These are phyloP conservation scores for Holacanthus passer DNA, from an alignment of 2,113 vertebrate genomes.

Conservation along the genomic window DNA sequence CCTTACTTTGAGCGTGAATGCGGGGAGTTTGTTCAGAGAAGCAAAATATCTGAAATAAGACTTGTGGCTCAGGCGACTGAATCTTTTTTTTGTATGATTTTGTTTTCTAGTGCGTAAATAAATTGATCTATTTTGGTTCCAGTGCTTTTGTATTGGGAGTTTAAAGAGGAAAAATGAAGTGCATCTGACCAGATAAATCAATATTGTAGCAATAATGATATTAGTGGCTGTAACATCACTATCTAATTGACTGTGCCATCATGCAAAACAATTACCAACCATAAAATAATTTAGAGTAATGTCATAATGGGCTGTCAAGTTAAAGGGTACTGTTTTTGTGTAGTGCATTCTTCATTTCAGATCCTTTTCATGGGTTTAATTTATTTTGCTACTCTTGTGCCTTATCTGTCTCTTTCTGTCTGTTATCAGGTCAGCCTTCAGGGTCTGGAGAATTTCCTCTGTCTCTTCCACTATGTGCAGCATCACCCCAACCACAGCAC, in stretches of 20 bases:
- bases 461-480: constrained; percentile 85
- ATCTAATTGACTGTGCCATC: constrained; percentile 7
- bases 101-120: neutral
- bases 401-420: constrained; percentile 40
- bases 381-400: constrained; percentile 27
- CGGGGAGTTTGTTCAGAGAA: neutral
- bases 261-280: constrained; percentile 4
- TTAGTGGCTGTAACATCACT: constrained; percentile 13
- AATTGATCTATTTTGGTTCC: neutral
- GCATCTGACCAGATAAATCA: constrained; percentile 24
- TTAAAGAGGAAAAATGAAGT: constrained; percentile 11
- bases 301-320: neutral
- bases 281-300: neutral
- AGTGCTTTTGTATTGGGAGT: neutral
- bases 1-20: neutral
- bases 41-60: neutral
- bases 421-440: constrained; percentile 83
- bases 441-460: constrained; percentile 86
- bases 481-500: constrained; percentile 66
- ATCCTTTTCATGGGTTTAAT: constrained; percentile 4
- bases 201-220: constrained; percentile 20
- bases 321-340: constrained; percentile 9
- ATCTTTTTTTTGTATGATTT: neutral
- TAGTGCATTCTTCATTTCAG: neutral
- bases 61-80: neutral